Base-by-base conservation (phyloP, 2,888 invertebrate species). In the Epicampocera succincta region DNA sequence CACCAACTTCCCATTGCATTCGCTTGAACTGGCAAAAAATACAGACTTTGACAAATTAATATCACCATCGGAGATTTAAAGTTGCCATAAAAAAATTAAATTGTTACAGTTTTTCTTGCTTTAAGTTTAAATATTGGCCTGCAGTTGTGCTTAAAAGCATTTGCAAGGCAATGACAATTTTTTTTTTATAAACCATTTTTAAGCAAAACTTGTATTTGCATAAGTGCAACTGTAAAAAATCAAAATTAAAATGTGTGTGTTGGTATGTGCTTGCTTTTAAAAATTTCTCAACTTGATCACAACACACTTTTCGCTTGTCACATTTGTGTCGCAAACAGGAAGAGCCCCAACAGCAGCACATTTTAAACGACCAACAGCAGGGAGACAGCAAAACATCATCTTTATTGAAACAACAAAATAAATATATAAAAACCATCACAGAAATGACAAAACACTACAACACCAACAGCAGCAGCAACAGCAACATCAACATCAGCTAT, bases 291-390 rank as follows among this genome's bases (percentile, higher is more conserved):
- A 86, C 85, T 86, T 82, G 77, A 74, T 87, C 85, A 85, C 84
- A 85, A 78, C 84, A 87, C 87, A 87, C 85, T 88, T 88, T 87
- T 87, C 86, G 85, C 87, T 86, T 88, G 88, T 88, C 88, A 87
- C 87, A 88, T 88, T 88, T 88, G 87, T 88, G 88, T 88, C 87
- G 83, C 86, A 87, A 87, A 87, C 88, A 88, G 88, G 88, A 88
- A 85, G 86, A 54, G 73, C 69, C 77, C 72, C 80, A 73, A 42
- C 75, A 79, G 80, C 78, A 72, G 73, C 63, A 77, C 48, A 60
- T 58, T 77, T 66, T 78, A 80, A 80, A 74, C 74, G 65, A 65
- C 63, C 68, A 61, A 69, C 80, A 71, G 52, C 75, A 63, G n/a
- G 21, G 46, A 68, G 56, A 81, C 68, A 42, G 66, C 25, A 38